Base-by-base conservation (phyloP, 2,797 vertebrate genomes). In the Microcaecilia unicolor region DNA sequence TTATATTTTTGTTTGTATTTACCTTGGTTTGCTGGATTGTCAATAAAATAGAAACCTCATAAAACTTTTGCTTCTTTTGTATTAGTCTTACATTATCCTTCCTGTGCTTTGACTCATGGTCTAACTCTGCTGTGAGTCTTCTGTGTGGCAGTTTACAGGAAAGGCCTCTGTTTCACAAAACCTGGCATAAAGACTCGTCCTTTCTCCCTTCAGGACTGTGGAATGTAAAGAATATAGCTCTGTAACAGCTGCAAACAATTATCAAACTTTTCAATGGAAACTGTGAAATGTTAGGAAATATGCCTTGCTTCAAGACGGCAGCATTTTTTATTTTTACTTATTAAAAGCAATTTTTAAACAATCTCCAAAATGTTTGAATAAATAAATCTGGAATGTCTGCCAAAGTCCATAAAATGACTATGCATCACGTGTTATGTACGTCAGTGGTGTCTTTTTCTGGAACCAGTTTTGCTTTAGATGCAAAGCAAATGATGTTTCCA, bases 161-260 rank as follows among this genome's bases (percentile, higher is more conserved):
- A 57, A 37, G n/a, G 22, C 4, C 19, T 16, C n/a, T 1, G 22
- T 54, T 44, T 31, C 28, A 46, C 48, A 55, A 64, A 64, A 54
- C 31, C 31, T 34, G 46, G 33, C 59, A 51, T 18, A 34, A 42
- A 30, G 31, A 23, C 9, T 41, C 21, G 43, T 50, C 37, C 9
- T 27, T 49, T 65, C 21, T 61, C 39, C 37, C 22, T 63, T 60
- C 32, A 17, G 18, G 55, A 18, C 12, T 2, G 3, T 26, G 44
- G 48, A 66, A 74, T 72, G 69, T 67, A 60, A 71, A 74, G 45
- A 37, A 74, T 70, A 72, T 47, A 28, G 25, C 38, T 67, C 51
- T 68, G 41, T 15, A 29, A 28, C 71, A 78, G 68, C 74, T 80
- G 71, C 59, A 67, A 76, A 72, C 37, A 58, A 70, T 77, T 70